Evolutionary conservation across 2,888 invertebrate genomes (phyloP), one percentile per base, ranked within the genome.

Genomic region (Eurytoma adleriae): DNA sequence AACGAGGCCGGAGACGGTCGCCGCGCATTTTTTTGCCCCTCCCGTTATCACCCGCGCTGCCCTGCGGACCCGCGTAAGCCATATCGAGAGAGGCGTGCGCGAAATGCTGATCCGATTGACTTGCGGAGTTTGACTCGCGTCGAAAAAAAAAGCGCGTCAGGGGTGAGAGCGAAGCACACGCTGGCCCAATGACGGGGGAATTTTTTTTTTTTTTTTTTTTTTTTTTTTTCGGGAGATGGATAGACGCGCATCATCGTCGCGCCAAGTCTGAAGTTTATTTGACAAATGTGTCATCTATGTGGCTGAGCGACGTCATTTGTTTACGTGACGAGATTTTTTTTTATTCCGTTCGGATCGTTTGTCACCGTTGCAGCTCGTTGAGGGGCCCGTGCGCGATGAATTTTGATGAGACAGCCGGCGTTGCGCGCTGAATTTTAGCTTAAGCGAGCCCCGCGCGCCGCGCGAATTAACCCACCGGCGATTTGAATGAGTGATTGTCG

Each of bases 41-140:
- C 27, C 10, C 30, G 61, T 16, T 7, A 30, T 16, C 62, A 10
- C 30, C 20, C 3, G 27, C 7, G 59, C 24, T 5, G 10, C 62
- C 27, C 62, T 1, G 27, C 12, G 13, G 27, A 27, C 24, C 27
- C 54, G 54, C 14, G 54, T 4, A n/a, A 54, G 54, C 14, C 3
- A 54, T 14, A 54, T 54, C 14, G 54, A n/a, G 54, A 54, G 54
- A 54, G 54, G 73, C 68, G 48, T 73, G 72, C 72, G 12, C 62
- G 56, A 78, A 78, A 73, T 68, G 48, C 68, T 70, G 69, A 74
- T 79, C 64, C 69, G 56, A 79, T 74, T 74, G 79, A 79, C 79
- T 74, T 66, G 72, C 48, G 68, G 27, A 57, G 73, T 24, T 73
- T 13, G 16, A 10, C 18, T 40, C 27, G 56, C 30, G 52, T 40